Percentiles rank a stretch among this genome's conserved stretches.
phyloP scores from a whole-genome alignment of 2,888 invertebrate genomes.

The Fabriciana adippe region DNA sequence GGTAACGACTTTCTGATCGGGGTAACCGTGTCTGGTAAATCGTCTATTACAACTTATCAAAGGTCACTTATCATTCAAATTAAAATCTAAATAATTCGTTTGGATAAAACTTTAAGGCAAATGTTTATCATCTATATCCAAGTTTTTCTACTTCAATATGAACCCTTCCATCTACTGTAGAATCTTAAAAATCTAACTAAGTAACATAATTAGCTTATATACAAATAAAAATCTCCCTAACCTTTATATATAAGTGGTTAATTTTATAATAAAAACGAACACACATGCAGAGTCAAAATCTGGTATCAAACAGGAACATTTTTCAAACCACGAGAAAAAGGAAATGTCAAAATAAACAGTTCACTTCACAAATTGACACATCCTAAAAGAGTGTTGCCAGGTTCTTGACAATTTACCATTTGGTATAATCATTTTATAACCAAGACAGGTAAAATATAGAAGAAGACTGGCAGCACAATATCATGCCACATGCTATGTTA shows the following conservation, averaged over 20 bases:
- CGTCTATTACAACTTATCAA: background rate
- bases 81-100: conserved; percentile 12
- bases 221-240: conserved; percentile 19
- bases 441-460: background rate
- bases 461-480: conserved; percentile 11
- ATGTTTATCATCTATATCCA: conserved; percentile 1
- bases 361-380: conserved; percentile 38
- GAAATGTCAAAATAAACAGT: conserved; percentile 36
- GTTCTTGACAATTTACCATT: background rate
- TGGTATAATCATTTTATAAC: background rate
- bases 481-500: conserved; percentile 64
- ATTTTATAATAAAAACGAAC: conserved; percentile 48
- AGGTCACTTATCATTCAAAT: background rate
- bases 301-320: conserved; percentile 44
- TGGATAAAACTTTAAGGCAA: background rate
- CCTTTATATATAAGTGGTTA: conserved; percentile 34
- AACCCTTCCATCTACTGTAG: background rate
- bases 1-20: too few relatives aligned
- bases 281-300: conserved; percentile 52
- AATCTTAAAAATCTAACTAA: conserved; percentile 36
- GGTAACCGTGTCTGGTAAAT: too few relatives aligned
- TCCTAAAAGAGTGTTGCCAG: conserved; percentile 35
- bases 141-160: background rate
- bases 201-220: conserved; percentile 39
- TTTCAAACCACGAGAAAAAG: conserved; percentile 40